These are phyloP conservation scores for Chamaea fasciata DNA, from an alignment of 2,113 vertebrate genomes.

Conservation along the genomic window DNA sequence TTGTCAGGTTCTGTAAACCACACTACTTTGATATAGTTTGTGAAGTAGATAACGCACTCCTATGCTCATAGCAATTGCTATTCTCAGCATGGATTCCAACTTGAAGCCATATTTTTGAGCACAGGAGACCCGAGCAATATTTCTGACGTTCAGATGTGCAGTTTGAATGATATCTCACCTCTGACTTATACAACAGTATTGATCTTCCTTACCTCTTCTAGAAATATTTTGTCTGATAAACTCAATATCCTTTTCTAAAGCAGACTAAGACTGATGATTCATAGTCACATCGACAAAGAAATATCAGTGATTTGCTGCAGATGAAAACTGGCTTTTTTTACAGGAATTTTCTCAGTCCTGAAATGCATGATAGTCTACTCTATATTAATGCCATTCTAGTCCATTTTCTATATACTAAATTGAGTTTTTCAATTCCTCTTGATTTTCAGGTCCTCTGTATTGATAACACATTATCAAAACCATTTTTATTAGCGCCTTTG, in stretches of 20 bases:
- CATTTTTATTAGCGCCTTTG: background rate
- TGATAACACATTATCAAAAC: background rate
- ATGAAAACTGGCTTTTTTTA: background rate
- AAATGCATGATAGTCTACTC: background rate
- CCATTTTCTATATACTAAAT: background rate
- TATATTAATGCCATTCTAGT: background rate
- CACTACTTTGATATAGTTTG: background rate
- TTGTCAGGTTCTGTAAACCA: background rate
- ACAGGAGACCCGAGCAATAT: background rate
- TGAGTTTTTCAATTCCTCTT: background rate
- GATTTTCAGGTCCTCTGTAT: background rate
- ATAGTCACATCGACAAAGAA: background rate
- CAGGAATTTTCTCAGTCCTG: background rate
- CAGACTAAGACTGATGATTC: background rate
- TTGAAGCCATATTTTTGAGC: background rate
- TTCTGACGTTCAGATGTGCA: background rate
- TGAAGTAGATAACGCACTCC: background rate
- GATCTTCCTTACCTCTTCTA: background rate
- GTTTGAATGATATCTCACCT: background rate
- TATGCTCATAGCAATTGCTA: background rate
- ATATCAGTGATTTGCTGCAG: background rate
- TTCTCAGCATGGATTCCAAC: background rate
- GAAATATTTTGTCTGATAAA: background rate
- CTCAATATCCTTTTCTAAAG: background rate
- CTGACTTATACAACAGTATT: background rate